Conservation (phyloP, 2,113 vertebrate genomes). For the Synodontis membranacea region DNA sequence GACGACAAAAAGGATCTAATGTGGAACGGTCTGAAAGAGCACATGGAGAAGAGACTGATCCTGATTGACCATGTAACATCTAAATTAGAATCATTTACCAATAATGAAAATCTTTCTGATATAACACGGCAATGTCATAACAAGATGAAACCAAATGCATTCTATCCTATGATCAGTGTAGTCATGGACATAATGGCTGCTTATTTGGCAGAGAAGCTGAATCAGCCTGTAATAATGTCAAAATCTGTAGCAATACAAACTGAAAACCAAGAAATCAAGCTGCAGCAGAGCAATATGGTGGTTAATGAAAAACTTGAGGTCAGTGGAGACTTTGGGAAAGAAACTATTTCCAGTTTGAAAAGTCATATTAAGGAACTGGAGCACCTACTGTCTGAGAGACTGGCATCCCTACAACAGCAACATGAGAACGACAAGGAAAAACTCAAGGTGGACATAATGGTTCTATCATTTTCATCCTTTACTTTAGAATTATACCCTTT, state of each 20-base stretch:
- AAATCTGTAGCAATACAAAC: background rate
- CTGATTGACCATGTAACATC: constrained; percentile 50
- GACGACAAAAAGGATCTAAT: background rate
- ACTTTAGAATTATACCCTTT: background rate
- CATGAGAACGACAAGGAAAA: constrained; percentile 58
- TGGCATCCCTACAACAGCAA: constrained; percentile 38
- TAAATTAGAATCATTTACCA: constrained; percentile 23
- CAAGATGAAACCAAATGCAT: constrained; percentile 20
- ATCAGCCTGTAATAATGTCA: background rate
- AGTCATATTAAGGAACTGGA: constrained; percentile 52
- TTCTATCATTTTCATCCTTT: background rate
- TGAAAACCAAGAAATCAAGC: background rate
- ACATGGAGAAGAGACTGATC: constrained; percentile 51
- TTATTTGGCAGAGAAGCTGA: constrained; percentile 38
- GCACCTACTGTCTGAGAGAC: constrained; percentile 47
- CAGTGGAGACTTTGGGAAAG: background rate
- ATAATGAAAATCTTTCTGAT: constrained; percentile 37
- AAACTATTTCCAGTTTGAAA: background rate
- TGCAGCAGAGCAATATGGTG: background rate
- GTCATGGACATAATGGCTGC: constrained; percentile 57
- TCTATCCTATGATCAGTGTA: constrained; percentile 41
- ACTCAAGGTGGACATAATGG: constrained; percentile 57
- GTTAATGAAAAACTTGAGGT: background rate
- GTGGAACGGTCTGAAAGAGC: constrained; percentile 34
- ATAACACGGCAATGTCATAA: constrained; percentile 17